Conservation (phyloP, 2,113 vertebrate species). For the Megaceryle maxima region DNA sequence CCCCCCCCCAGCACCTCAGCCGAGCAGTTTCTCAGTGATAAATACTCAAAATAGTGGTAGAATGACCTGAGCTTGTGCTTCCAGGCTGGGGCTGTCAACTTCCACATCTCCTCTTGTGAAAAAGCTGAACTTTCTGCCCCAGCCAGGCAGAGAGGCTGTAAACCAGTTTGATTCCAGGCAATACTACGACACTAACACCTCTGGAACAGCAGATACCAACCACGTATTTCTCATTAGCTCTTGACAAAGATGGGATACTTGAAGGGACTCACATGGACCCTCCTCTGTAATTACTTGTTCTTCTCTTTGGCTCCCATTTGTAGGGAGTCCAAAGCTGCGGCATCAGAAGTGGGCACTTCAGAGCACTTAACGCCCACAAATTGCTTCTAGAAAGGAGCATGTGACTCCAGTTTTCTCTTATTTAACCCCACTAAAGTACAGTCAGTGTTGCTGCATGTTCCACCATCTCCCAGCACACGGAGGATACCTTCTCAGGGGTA, state of each 20-base stretch:
- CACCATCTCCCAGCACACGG: not conserved
- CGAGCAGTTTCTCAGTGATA: not conserved
- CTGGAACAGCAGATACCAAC: not conserved
- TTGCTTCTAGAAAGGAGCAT: not conserved
- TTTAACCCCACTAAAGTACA: not conserved
- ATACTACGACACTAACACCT: not conserved
- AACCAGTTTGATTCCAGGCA: not conserved
- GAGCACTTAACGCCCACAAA: not conserved
- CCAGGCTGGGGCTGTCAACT: not conserved
- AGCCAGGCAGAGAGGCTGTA: not conserved
- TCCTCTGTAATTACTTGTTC: not conserved
- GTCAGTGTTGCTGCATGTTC: fast-evolving
- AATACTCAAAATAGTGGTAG: not conserved
- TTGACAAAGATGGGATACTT: not conserved
- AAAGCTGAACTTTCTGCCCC: not conserved
- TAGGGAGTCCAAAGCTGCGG: not conserved
- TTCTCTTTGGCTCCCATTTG: not conserved
- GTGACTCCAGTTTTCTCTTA: not conserved
- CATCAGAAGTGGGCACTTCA: not conserved
- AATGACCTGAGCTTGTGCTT: not conserved
- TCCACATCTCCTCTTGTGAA: not conserved
- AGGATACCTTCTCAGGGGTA: not conserved
- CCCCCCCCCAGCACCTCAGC: not conserved
- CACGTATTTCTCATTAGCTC: not conserved
- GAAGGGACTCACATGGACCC: not conserved